A percentile compares a stretch with the other conserved stretches of the same genome.
Evolutionary conservation across 2,888 invertebrate species (phyloP).

Genomic region (Lasioglossum pauxillum): DNA sequence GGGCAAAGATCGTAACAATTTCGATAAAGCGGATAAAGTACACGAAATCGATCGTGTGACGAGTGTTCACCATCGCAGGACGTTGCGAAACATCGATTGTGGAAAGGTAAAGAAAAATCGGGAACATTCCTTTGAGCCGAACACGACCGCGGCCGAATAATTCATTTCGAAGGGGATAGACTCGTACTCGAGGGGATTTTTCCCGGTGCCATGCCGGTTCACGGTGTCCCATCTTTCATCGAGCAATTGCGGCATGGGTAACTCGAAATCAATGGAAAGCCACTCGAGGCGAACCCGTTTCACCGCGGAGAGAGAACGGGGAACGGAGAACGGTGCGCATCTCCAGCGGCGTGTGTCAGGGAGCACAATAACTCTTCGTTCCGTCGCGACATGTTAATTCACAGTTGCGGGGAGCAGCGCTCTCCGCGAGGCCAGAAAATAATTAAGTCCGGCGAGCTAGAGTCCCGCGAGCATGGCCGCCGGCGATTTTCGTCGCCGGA

Average conservation of each 20-base stretch:
- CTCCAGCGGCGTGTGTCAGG: slow-evolving; percentile 19
- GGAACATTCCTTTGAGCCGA: neutral
- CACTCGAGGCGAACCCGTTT: neutral
- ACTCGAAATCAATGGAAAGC: slow-evolving; percentile 24
- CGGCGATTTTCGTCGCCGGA: slow-evolving; percentile 11
- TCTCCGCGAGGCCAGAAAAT: slow-evolving; percentile 48
- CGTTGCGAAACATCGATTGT: too few species aligned
- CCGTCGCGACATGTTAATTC: slow-evolving; percentile 55
- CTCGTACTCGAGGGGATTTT: neutral
- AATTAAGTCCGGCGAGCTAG: slow-evolving; percentile 54
- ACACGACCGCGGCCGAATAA: neutral
- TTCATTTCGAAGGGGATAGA: slow-evolving; percentile 2
- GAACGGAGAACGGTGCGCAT: neutral
- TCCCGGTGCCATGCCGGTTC: neutral
- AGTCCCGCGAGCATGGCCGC: slow-evolving; percentile 2
- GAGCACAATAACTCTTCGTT: slow-evolving; percentile 53
- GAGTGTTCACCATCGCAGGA: too few species aligned
- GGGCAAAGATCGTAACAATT: neutral
- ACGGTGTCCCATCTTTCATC: slow-evolving; percentile 6
- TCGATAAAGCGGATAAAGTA: neutral
- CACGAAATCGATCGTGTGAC: neutral
- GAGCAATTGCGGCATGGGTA: neutral
- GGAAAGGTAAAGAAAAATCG: neutral
- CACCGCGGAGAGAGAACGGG: neutral
- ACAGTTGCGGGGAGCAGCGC: slow-evolving; percentile 44